Conservation (phyloP, 2,888 invertebrate species). For the Ophion obscuratus region DNA sequence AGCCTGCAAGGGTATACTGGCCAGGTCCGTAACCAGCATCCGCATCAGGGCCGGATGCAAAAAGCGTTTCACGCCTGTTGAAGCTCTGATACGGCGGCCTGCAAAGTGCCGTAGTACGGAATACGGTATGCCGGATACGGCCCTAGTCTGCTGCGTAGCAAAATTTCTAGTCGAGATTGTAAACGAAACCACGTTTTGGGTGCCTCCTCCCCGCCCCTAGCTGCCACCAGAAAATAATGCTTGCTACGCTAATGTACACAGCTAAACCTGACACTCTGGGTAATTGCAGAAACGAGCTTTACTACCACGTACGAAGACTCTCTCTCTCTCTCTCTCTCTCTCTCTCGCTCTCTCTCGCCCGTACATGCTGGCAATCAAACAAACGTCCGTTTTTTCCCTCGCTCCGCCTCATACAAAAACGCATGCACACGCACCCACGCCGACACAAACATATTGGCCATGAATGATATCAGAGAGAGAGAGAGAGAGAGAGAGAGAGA, state of each 20-base stretch:
- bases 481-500: not conserved
- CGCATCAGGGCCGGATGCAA: too few species aligned
- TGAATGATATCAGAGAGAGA: constrained; percentile 50
- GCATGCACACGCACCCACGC: not conserved
- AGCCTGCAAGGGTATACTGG: too few species aligned
- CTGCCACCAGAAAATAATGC: too few species aligned
- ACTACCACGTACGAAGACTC: not conserved
- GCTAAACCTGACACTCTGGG: not conserved
- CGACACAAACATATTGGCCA: constrained; percentile 10
- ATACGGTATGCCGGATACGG: too few species aligned
- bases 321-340: not conserved
- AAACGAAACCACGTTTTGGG: too few species aligned
- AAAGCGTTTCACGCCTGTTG: too few species aligned
- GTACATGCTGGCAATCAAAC: not conserved
- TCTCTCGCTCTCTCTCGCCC: constrained; percentile 6
- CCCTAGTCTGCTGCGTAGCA: too few species aligned
- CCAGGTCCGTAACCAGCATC: too few species aligned
- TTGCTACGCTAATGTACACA: not conserved
- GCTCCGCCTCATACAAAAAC: not conserved
- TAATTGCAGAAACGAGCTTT: constrained; percentile 14
- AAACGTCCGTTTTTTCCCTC: not conserved
- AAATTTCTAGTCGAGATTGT: too few species aligned
- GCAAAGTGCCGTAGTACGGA: too few species aligned
- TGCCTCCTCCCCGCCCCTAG: too few species aligned
- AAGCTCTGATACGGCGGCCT: too few species aligned